These are phyloP conservation scores for Melanotaenia boesemani DNA, from an alignment of 2,797 vertebrate species.

Conservation along the genomic window DNA sequence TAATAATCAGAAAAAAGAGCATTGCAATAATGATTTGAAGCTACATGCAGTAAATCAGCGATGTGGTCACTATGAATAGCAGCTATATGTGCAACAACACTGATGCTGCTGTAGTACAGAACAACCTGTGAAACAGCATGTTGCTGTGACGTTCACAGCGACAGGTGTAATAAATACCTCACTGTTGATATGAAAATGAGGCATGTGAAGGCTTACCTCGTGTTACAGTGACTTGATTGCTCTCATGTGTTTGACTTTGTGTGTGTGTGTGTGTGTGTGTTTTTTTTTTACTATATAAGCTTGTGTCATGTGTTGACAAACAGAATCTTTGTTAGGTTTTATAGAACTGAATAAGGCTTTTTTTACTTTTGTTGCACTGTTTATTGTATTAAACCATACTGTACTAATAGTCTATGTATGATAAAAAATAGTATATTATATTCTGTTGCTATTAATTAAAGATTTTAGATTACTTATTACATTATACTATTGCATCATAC, in stretches of 20 bases:
- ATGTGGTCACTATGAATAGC: neutral
- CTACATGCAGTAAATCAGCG: neutral
- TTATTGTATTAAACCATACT: too few relatives aligned
- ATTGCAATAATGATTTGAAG: neutral
- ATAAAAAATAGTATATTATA: too few relatives aligned
- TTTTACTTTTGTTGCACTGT: too few relatives aligned
- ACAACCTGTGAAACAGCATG: neutral
- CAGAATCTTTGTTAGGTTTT: neutral
- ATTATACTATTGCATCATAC: too few relatives aligned
- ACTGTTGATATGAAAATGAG: slow-evolving; percentile 1
- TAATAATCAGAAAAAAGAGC: neutral
- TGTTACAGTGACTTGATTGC: neutral
- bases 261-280: neutral
- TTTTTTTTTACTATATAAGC: neutral
- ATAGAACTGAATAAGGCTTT: neutral
- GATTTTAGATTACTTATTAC: too few relatives aligned
- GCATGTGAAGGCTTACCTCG: neutral
- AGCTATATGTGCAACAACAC: neutral
- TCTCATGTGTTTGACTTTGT: neutral
- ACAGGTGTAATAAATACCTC: neutral
- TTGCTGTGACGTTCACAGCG: neutral
- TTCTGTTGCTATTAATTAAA: too few relatives aligned
- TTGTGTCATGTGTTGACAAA: neutral
- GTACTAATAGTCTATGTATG: too few relatives aligned
- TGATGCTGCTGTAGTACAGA: neutral